phyloP scores from a whole-genome alignment of 1,140 invertebrate species.

The Heliconius melpomene region DNA sequence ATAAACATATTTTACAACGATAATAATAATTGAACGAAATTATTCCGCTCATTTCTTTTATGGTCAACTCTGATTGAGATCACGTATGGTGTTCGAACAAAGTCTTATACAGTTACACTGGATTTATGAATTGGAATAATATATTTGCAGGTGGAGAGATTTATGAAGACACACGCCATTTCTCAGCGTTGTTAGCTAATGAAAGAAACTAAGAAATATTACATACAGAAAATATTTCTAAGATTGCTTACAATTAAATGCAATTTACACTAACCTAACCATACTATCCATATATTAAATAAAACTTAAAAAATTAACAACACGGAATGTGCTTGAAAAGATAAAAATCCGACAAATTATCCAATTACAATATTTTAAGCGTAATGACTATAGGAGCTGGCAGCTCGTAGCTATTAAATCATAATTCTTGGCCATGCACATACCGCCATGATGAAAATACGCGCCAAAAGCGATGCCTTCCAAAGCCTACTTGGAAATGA shows the following conservation, averaged over 20 bases:
- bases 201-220: slow-evolving; percentile 36
- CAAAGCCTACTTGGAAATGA: slow-evolving; percentile 46
- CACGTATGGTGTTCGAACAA: slow-evolving; percentile 42
- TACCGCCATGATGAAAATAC: slow-evolving; percentile 22
- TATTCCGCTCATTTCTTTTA: slow-evolving; percentile 29
- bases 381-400: slow-evolving; percentile 52
- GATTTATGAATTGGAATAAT: slow-evolving; percentile 68
- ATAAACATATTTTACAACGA: neutral
- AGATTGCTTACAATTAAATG: neutral
- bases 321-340: slow-evolving; percentile 54
- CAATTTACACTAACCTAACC: neutral
- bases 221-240: neutral
- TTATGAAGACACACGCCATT: slow-evolving; percentile 58
- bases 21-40: slow-evolving; percentile 19
- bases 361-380: slow-evolving; percentile 60
- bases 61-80: slow-evolving; percentile 47
- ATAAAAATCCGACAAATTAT: slow-evolving; percentile 62
- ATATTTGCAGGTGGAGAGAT: slow-evolving; percentile 62
- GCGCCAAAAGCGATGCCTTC: slow-evolving; percentile 36
- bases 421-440: slow-evolving; percentile 46
- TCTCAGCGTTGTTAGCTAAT: slow-evolving; percentile 34
- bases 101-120: slow-evolving; percentile 48
- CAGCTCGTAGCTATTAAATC: slow-evolving; percentile 57
- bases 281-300: neutral
- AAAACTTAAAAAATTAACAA: slow-evolving; percentile 31